These are phyloP conservation scores for Rhopalosiphum nymphaeae DNA, from an alignment of 2,888 invertebrate genomes.

Conservation along the genomic window DNA sequence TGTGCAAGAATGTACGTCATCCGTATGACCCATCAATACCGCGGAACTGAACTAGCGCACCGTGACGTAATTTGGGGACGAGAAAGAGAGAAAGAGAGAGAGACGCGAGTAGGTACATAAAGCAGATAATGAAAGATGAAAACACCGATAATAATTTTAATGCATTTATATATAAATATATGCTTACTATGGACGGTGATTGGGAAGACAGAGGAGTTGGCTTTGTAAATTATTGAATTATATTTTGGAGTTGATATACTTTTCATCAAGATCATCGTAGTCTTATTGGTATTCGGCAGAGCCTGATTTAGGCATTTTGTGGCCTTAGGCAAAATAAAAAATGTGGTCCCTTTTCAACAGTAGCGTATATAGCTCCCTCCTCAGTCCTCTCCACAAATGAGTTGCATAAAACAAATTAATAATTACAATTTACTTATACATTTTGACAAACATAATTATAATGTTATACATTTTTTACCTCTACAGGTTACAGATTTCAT, in stretches of 20 bases:
- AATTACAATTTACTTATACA: too few relatives aligned
- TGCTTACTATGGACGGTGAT: background rate
- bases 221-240: background rate
- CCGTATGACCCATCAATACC: slow-evolving; percentile 57
- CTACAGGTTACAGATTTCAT: too few relatives aligned
- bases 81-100: background rate
- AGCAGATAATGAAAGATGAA: background rate
- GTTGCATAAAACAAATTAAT: too few relatives aligned
- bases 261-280: background rate
- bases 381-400: too few relatives aligned
- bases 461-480: too few relatives aligned
- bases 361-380: too few relatives aligned
- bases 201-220: background rate
- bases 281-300: background rate
- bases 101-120: background rate
- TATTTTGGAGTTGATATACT: background rate
- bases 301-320: too few relatives aligned
- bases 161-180: background rate
- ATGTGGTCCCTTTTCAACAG: too few relatives aligned
- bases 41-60: background rate
- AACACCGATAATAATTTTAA: background rate
- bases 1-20: slow-evolving; percentile 32
- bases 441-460: too few relatives aligned
- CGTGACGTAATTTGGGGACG: slow-evolving; percentile 21
- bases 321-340: too few relatives aligned